phyloP scores from a whole-genome alignment of 2,113 vertebrate species.

The Formicarius rufipectus region DNA sequence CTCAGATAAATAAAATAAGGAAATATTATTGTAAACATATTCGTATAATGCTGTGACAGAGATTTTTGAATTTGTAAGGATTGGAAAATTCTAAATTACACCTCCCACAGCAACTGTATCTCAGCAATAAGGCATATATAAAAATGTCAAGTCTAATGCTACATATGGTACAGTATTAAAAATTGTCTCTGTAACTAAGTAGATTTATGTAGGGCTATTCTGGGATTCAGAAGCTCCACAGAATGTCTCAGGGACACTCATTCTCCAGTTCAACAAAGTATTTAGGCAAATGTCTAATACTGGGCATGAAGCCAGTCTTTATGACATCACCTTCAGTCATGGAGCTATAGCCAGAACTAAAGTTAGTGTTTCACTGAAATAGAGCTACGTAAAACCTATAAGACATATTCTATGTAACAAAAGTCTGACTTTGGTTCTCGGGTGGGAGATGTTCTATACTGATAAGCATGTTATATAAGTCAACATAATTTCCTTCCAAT shows the following conservation, averaged over 20 bases:
- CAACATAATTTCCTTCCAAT: neutral
- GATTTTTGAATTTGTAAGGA: neutral
- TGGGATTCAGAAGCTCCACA: neutral
- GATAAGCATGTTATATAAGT: neutral
- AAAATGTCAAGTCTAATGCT: neutral
- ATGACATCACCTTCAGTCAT: neutral
- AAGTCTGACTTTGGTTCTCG: neutral
- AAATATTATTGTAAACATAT: neutral
- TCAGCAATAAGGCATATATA: neutral
- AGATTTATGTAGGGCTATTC: neutral
- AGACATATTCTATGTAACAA: neutral
- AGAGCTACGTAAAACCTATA: neutral
- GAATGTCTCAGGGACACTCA: neutral
- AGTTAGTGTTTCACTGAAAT: neutral
- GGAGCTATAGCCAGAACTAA: neutral
- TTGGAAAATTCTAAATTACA: slow-evolving; percentile 23
- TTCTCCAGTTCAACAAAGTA: neutral
- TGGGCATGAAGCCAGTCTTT: neutral
- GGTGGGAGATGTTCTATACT: neutral
- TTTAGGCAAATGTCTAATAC: neutral
- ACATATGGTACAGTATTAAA: neutral
- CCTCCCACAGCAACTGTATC: neutral
- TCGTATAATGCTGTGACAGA: neutral
- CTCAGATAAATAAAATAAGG: neutral
- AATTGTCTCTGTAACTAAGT: neutral